Base-by-base conservation (phyloP, 2,888 invertebrate species). In the Malacosoma neustria region DNA sequence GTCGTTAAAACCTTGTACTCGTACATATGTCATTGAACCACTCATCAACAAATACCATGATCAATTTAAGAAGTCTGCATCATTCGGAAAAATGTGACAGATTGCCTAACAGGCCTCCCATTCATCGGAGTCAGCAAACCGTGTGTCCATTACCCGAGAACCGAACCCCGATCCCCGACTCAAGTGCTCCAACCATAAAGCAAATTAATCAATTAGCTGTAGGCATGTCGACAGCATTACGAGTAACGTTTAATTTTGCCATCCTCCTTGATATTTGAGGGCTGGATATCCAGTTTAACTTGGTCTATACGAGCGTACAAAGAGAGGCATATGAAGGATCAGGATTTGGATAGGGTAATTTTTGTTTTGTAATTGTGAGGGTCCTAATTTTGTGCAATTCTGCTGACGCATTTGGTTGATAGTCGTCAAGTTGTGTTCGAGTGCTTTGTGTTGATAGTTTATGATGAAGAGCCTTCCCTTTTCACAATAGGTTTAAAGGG, bases 181-280 rank as follows among this genome's bases (percentile, higher is more conserved):
- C 73, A 69, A 79, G 80, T 77, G 73, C 66, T 63, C 61, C 72
- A 60, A 76, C 84, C 82, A 82, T 85, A 85, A 85, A 85, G 80
- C 82, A 84, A 85, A 85, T 84, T 85, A 85, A 84, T 85, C 84
- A 85, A 85, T 85, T 85, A 85, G 77, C 70, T 52, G 71, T 72
- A 80, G 84, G 84, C 82, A 80, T 81, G 84, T 84, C 84, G 80
- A 76, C 79, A 77, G 68, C 77, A 77, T 82, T 81, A 79, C 75
- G 66, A 74, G 71, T 71, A 74, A 79, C 82, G 73, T 81, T 85
- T 82, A 82, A 82, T 81, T 81, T 73, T 63, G 70, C 64, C 70
- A 72, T 66, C 61, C 6, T 22, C 22, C 22, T 9, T 22, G 5
- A 22, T 9, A 63, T 72, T 58, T 48, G 57, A 55, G 54, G 57